Evolutionary conservation across 2,797 vertebrate genomes (phyloP).

Genomic region (Lophius americanus): DNA sequence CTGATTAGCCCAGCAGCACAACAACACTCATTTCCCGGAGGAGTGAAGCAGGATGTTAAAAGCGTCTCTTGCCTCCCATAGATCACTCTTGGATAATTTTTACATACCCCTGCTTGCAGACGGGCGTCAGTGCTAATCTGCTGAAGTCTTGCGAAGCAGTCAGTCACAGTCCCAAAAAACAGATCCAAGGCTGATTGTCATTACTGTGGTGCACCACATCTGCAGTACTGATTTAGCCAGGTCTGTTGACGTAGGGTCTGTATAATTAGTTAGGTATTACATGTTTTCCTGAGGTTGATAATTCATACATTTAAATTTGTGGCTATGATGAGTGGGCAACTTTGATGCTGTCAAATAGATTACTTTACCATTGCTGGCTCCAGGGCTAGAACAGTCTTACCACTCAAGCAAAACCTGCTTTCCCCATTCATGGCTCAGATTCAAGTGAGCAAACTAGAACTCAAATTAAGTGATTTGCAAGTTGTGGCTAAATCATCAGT

Average conservation of each 20-base stretch:
- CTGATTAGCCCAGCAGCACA: constrained; percentile 77
- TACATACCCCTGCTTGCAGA: constrained; percentile 61
- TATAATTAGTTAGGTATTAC: constrained; percentile 67
- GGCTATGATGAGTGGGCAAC: constrained; percentile 71
- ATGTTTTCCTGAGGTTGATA: constrained; percentile 70
- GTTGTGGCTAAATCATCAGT: constrained; percentile 33
- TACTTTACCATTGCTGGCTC: constrained; percentile 48
- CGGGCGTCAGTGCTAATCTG: constrained; percentile 65
- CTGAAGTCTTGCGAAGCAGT: constrained; percentile 44
- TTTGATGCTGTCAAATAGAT: constrained; percentile 67
- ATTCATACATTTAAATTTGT: constrained; percentile 77
- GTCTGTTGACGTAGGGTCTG: constrained; percentile 61
- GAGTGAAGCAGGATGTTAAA: constrained; percentile 56
- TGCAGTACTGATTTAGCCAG: constrained; percentile 59
- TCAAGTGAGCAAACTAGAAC: constrained; percentile 28
- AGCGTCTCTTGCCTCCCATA: constrained; percentile 39
- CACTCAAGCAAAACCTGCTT: constrained; percentile 47
- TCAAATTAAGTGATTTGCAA: constrained; percentile 56
- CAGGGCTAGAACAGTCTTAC: constrained; percentile 54
- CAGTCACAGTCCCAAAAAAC: constrained; percentile 50
- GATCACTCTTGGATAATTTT: constrained; percentile 43
- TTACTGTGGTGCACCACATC: constrained; percentile 73
- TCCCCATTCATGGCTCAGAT: constrained; percentile 50
- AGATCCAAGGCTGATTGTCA: constrained; percentile 64
- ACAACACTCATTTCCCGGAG: constrained; percentile 47